phyloP scores from a whole-genome alignment of 2,113 vertebrate genomes.

The Uria aalge region DNA sequence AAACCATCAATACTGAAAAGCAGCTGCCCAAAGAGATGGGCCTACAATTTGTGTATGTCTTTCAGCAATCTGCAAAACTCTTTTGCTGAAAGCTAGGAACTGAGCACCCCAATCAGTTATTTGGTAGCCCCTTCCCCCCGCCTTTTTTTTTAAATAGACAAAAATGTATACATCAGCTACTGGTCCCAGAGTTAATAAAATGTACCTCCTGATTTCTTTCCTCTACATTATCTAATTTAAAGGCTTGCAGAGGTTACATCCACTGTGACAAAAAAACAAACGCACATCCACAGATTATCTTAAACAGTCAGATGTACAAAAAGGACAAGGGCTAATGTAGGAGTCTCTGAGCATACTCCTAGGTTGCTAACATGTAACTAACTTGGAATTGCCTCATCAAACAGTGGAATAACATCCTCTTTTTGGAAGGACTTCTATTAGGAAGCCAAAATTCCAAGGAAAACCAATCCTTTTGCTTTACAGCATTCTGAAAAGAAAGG shows the following conservation, averaged over 20 bases:
- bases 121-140: accelerated
- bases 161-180: accelerated
- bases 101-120: background rate
- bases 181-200: background rate
- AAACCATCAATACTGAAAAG: background rate
- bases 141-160: background rate
- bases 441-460: background rate
- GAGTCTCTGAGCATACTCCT: background rate
- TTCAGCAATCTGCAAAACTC: background rate
- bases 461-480: background rate
- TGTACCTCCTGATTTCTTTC: background rate
- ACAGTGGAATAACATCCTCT: background rate
- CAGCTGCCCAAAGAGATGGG: background rate
- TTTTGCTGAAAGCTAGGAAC: accelerated
- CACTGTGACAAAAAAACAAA: background rate
- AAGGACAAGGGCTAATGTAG: background rate
- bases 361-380: background rate
- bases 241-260: background rate
- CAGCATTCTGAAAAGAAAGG: background rate
- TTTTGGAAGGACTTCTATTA: background rate
- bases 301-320: background rate
- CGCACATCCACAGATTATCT: accelerated
- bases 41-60: accelerated
- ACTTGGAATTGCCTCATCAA: background rate
- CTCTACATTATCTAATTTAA: background rate